Evolutionary conservation across 2,888 invertebrate genomes (phyloP).

Genomic region (Strigamia transsilvanica): DNA sequence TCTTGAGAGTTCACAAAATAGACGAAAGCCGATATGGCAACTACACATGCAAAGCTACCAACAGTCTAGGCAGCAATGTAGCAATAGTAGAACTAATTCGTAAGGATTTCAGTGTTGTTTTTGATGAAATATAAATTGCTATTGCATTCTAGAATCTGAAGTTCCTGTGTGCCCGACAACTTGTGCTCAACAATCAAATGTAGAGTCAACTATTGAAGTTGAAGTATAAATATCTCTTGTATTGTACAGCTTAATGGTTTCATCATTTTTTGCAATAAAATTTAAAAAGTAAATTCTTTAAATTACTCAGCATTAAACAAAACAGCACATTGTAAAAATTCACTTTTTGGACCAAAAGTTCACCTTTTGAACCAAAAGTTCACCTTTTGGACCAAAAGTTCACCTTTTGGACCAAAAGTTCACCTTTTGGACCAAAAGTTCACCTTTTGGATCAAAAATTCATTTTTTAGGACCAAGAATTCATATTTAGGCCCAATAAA

Average conservation of each 20-base stretch:
- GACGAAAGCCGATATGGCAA: conserved; percentile 87
- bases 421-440: too few relatives aligned
- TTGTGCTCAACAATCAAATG: conserved; percentile 67
- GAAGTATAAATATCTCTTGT: background rate
- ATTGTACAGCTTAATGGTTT: background rate
- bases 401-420: too few relatives aligned
- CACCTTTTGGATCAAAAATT: too few relatives aligned
- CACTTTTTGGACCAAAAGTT: too few relatives aligned
- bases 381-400: too few relatives aligned
- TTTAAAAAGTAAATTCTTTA: too few relatives aligned
- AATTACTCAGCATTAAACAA: too few relatives aligned
- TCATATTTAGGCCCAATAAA: too few relatives aligned
- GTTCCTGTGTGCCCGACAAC: conserved; percentile 93
- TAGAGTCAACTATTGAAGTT: background rate
- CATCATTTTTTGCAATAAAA: too few relatives aligned
- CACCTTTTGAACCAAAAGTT: too few relatives aligned
- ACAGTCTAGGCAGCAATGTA: conserved; percentile 84
- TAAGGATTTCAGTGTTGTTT: conserved; percentile 68
- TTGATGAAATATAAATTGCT: background rate
- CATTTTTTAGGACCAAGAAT: too few relatives aligned
- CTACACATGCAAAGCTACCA: conserved; percentile 88
- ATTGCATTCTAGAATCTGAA: conserved; percentile 76
- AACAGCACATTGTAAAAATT: too few relatives aligned
- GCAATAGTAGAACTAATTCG: conserved; percentile 83
- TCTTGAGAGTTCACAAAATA: conserved; percentile 85